Conservation (phyloP, 2,888 invertebrate species). For the Cosmorhoe ocellata region DNA sequence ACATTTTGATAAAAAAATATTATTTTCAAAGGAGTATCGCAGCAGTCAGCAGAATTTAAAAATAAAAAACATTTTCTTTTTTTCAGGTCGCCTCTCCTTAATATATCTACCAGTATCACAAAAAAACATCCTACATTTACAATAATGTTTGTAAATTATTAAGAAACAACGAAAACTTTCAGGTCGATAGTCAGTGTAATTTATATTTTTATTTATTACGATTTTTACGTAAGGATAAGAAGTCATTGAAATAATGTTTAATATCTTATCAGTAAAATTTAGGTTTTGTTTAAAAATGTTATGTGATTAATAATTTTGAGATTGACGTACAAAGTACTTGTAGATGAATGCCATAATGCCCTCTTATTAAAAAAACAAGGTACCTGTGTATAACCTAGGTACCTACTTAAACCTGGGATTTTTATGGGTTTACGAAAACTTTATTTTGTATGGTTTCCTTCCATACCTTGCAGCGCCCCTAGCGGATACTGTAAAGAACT, state of each 20-base stretch:
- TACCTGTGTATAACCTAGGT: no score
- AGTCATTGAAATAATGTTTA: conserved; percentile 11
- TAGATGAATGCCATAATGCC: conserved; percentile 52
- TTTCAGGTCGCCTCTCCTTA: conserved; percentile 63
- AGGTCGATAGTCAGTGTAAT: conserved; percentile 30
- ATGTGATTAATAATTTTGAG: conserved; percentile 45
- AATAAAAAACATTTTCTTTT: conserved; percentile 5
- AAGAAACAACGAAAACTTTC: conserved; percentile 37
- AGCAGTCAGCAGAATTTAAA: no score
- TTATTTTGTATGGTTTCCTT: no score
- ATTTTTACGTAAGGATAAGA: conserved; percentile 18
- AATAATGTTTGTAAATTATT: conserved; percentile 17
- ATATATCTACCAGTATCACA: conserved; percentile 44
- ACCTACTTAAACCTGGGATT: not conserved
- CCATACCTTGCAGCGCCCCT: no score
- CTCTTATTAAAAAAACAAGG: not conserved
- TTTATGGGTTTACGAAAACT: no score
- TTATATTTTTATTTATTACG: conserved; percentile 31
- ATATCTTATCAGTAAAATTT: conserved; percentile 10
- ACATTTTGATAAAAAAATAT: no score
- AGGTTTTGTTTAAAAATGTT: conserved; percentile 32
- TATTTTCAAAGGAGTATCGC: no score
- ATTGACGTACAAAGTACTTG: conserved; percentile 69
- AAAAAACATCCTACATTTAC: not conserved
- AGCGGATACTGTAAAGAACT: no score